These are phyloP conservation scores for Leucosticte australis DNA, from an alignment of 2,113 vertebrate species.

Conservation along the genomic window DNA sequence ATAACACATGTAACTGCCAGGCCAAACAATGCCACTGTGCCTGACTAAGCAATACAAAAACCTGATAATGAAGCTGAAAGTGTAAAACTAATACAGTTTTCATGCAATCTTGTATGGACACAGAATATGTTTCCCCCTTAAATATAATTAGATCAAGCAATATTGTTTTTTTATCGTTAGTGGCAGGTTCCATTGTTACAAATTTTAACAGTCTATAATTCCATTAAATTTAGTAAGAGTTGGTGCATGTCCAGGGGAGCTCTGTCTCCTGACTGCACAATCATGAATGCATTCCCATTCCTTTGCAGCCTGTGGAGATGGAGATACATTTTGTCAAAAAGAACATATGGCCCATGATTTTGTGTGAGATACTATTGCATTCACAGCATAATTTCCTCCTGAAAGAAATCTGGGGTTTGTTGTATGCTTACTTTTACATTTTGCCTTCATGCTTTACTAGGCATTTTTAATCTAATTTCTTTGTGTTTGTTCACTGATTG, in stretches of 20 bases:
- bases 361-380: not conserved
- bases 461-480: not conserved
- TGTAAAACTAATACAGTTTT: rapidly evolving
- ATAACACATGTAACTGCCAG: rapidly evolving
- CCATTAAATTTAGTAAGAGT: not conserved
- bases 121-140: not conserved
- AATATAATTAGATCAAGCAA: not conserved
- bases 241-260: not conserved
- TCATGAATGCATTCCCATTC: not conserved
- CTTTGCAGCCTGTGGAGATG: not conserved
- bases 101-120: not conserved
- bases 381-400: not conserved
- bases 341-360: not conserved
- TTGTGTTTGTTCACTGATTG: not conserved
- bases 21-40: not conserved
- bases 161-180: not conserved
- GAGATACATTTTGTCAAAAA: not conserved
- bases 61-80: not conserved
- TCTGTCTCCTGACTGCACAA: not conserved
- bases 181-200: not conserved
- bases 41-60: not conserved
- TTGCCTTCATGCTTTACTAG: not conserved
- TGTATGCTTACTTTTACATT: not conserved
- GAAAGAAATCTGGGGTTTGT: not conserved
- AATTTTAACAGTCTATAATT: not conserved